Evolutionary conservation across 1,140 invertebrate genomes (phyloP).

Genomic region (Macrobrachium rosenbergii): DNA sequence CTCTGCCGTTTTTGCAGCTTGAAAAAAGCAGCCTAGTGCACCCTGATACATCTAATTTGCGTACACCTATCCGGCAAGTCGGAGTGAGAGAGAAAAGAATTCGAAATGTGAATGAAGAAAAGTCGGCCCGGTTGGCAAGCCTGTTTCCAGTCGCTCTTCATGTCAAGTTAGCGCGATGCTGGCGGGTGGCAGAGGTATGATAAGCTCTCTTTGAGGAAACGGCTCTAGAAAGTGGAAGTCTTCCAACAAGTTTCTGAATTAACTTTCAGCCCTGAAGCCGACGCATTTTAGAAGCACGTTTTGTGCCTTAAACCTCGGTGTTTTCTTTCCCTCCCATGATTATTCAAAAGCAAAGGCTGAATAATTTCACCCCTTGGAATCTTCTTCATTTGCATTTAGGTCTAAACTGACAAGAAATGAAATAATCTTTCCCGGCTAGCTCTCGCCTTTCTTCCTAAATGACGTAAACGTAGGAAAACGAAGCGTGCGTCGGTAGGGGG

Average conservation of each 20-base stretch:
- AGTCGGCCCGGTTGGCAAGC: slow-evolving; percentile 8
- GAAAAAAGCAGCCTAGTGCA: no score
- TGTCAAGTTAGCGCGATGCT: slow-evolving; percentile 60
- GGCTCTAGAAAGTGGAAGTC: slow-evolving; percentile 3
- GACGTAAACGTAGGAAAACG: no score
- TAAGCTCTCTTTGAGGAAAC: slow-evolving; percentile 9
- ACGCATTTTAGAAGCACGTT: no score
- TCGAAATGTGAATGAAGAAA: not conserved
- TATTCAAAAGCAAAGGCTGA: not conserved
- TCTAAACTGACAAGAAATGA: no score
- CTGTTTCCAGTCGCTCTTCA: slow-evolving; percentile 53
- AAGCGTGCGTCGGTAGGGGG: no score
- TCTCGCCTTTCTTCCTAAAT: no score
- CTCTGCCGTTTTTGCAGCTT: no score
- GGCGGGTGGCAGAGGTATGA: slow-evolving; percentile 51
- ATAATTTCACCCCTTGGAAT: no score
- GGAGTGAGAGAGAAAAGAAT: not conserved
- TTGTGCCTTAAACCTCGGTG: not conserved
- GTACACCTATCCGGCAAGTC: no score
- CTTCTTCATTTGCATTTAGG: no score
- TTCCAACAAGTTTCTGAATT: slow-evolving; percentile 50
- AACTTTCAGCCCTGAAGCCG: slow-evolving; percentile 28
- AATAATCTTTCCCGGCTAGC: no score
- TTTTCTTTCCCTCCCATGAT: not conserved
- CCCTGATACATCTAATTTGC: no score